Percentiles rank a stretch among this genome's conserved stretches.
These are phyloP conservation scores for Whitmania pigra DNA, from an alignment of 1,140 invertebrate genomes.

Conservation along the genomic window DNA sequence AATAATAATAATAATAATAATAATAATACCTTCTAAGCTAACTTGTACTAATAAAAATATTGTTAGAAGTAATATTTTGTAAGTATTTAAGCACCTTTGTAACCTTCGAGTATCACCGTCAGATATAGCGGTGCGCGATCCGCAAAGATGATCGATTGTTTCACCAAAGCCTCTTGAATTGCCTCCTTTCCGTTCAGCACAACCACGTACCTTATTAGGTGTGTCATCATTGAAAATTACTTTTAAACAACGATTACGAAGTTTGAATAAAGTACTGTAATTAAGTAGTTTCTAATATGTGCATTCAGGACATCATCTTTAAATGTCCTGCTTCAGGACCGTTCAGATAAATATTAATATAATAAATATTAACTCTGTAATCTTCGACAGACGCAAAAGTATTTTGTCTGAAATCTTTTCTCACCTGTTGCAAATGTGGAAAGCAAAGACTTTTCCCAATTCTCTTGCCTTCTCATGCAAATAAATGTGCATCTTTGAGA, in stretches of 20 bases:
- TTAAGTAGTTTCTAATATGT: too few relatives aligned
- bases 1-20: background rate
- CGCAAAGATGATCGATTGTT: background rate
- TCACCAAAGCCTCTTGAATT: slow-evolving; percentile 8
- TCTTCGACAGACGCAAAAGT: background rate
- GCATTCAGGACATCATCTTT: too few relatives aligned
- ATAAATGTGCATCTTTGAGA: background rate
- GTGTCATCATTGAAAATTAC: too few relatives aligned
- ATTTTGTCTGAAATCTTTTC: background rate
- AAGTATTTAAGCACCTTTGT: too few relatives aligned
- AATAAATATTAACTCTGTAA: background rate
- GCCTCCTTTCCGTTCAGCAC: slow-evolving; percentile 8
- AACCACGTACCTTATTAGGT: background rate
- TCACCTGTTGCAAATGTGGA: background rate
- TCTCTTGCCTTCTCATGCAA: background rate
- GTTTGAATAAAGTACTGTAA: too few relatives aligned
- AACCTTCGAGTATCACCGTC: too few relatives aligned
- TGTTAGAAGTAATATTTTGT: too few relatives aligned
- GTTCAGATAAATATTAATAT: too few relatives aligned
- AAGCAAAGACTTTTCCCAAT: background rate
- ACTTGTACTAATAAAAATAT: too few relatives aligned
- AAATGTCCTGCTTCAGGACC: too few relatives aligned
- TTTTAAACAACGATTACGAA: too few relatives aligned
- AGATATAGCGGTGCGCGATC: background rate
- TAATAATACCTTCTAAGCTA: too few relatives aligned